Conservation (phyloP, 2,888 invertebrate genomes). For the Bellardia bayeri region DNA sequence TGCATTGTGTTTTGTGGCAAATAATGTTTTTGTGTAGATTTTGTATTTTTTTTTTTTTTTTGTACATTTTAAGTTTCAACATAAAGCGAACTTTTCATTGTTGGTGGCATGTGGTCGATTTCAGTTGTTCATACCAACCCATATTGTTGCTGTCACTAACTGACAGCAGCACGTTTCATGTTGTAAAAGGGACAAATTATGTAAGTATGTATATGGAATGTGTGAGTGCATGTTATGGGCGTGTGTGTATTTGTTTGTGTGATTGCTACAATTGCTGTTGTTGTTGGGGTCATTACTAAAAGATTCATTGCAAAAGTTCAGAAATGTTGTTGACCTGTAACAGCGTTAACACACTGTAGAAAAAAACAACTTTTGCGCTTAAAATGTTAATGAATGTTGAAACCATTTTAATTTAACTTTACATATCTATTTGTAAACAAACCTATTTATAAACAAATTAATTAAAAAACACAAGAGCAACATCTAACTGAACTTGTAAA, state of each 20-base stretch:
- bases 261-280: background rate
- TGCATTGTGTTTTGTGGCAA: conserved; percentile 39
- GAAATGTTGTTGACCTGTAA: conserved; percentile 38
- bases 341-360: background rate
- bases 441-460: background rate
- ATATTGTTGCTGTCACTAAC: conserved; percentile 26
- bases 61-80: conserved; percentile 10
- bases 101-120: conserved; percentile 43
- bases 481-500: background rate
- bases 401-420: background rate
- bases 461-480: background rate
- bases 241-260: background rate
- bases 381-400: background rate
- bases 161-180: conserved; percentile 26
- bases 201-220: background rate
- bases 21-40: conserved; percentile 16
- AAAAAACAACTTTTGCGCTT: background rate
- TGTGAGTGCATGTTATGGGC: background rate
- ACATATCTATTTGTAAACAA: conserved; percentile 8
- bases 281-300: conserved; percentile 11
- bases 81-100: conserved; percentile 33
- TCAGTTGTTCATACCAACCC: conserved; percentile 5
- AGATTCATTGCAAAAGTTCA: conserved; percentile 23
- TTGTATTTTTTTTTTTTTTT: background rate
- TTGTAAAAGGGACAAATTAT: background rate